These are phyloP conservation scores for Brachypalpus laphriformis DNA, from an alignment of 2,888 invertebrate species.

Conservation along the genomic window DNA sequence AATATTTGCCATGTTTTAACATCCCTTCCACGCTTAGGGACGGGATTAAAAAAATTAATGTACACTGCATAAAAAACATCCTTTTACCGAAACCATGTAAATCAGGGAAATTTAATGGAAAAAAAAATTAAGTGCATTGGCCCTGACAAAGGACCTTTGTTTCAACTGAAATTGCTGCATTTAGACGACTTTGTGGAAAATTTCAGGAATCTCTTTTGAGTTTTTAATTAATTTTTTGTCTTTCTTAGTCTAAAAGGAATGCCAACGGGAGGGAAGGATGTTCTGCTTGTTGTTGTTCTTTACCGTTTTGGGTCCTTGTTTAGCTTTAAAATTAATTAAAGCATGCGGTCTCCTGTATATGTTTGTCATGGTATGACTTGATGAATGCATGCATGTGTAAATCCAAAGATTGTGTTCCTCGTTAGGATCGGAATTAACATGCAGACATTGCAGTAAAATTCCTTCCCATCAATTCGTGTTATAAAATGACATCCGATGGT, in stretches of 20 bases:
- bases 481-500: slow-evolving; percentile 21
- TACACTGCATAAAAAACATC: neutral
- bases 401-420: neutral
- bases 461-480: slow-evolving; percentile 13
- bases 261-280: neutral
- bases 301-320: slow-evolving; percentile 22
- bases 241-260: neutral
- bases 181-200: slow-evolving; percentile 15
- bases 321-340: slow-evolving; percentile 61
- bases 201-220: slow-evolving; percentile 30
- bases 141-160: slow-evolving; percentile 31
- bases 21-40: neutral
- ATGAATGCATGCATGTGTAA: neutral
- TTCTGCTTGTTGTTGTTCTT: neutral
- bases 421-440: neutral
- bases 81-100: neutral
- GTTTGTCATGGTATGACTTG: neutral
- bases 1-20: slow-evolving; percentile 4
- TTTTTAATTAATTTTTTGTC: slow-evolving; percentile 50
- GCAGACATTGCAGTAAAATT: slow-evolving; percentile 5
- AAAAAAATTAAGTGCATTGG: slow-evolving; percentile 22
- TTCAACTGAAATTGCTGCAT: slow-evolving; percentile 20
- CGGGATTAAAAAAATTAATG: neutral
- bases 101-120: slow-evolving; percentile 42
- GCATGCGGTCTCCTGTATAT: slow-evolving; percentile 27